phyloP scores from a whole-genome alignment of 2,113 vertebrate genomes.

The Euleptes europaea region DNA sequence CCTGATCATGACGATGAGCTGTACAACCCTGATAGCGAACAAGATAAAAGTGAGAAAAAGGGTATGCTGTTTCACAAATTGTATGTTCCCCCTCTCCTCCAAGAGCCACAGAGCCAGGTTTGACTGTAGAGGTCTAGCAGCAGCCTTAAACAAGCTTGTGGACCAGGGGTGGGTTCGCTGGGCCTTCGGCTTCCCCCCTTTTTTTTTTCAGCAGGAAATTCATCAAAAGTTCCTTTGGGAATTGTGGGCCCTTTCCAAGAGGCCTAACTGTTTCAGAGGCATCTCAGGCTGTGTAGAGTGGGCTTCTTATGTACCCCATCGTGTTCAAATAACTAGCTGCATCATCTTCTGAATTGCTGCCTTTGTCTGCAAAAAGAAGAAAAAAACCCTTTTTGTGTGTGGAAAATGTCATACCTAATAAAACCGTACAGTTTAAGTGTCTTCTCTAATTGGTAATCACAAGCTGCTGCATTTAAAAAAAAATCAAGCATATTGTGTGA shows the following conservation, averaged over 20 bases:
- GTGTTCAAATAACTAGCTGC: neutral
- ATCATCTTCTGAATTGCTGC: neutral
- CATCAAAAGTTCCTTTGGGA: neutral
- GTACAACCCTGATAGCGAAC: constrained; percentile 94
- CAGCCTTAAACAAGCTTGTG: neutral
- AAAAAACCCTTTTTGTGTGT: neutral
- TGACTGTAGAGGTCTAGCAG: rapidly evolving
- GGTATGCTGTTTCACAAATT: constrained; percentile 72
- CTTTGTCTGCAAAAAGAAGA: neutral
- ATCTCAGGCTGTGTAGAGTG: neutral
- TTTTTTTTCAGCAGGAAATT: neutral
- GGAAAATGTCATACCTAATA: neutral
- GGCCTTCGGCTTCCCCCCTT: too few relatives aligned
- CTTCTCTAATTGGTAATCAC: neutral
- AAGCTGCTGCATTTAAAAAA: neutral
- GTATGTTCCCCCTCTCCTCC: neutral
- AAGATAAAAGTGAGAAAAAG: constrained; percentile 94
- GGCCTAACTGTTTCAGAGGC: neutral
- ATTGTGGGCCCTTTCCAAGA: neutral
- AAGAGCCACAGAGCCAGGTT: neutral
- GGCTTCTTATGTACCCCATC: neutral
- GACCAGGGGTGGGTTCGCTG: neutral
- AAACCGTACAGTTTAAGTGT: neutral
- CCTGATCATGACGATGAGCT: constrained; percentile 97
- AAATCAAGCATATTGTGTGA: neutral